Evolutionary conservation across 1,140 invertebrate species (phyloP), one percentile per base, ranked within the genome.

Genomic region (Drosophila pruinosa): DNA sequence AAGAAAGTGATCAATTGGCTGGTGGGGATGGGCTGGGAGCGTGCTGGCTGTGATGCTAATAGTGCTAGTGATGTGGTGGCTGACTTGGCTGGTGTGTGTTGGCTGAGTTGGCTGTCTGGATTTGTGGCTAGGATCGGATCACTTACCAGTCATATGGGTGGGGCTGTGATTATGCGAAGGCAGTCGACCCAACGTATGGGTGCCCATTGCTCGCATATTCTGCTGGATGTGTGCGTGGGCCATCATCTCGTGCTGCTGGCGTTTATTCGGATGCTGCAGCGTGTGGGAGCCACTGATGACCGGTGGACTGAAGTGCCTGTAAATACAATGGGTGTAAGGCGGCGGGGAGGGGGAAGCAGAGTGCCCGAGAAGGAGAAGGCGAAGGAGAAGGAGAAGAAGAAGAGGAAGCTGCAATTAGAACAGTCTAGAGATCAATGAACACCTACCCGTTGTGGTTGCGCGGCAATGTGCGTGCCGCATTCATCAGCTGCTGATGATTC

Each of bases 111-210:
- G 47, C 24, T 28, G 54, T 28, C 26, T 31, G 24, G 24, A 31
- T 28, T 10, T 24, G 28, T n/a, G n/a, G 28, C 31, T n/a, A 8
- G 31, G 14, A 8, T 34, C 15, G 7, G 38, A 5, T 54, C 4
- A 89, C 83, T 90, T 90, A 89, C 90, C 89, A 68, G 85, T 80
- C 85, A 91, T 76, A 75, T 91, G 91, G 72, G 82, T 90, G 75
- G 91, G 91, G 89, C 91, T 91, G 77, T 91, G 91, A 78, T 93
- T 92, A 77, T 93, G 92, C 70, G 92, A 93, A 38, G 92, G 92
- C 80, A 93, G 83, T 62, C 93, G 78, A 28, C 93, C 93, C 56
- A 93, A 86, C 45, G 93, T 93, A 81, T 93, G 92, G 47, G 90
- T 91, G 73, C 91, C 91, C 89, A 91, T 91, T 57, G 92, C 83